Percentiles rank a stretch among this genome's conserved stretches.
phyloP scores from a whole-genome alignment of 2,888 invertebrate genomes.

The Prosapia bicincta region DNA sequence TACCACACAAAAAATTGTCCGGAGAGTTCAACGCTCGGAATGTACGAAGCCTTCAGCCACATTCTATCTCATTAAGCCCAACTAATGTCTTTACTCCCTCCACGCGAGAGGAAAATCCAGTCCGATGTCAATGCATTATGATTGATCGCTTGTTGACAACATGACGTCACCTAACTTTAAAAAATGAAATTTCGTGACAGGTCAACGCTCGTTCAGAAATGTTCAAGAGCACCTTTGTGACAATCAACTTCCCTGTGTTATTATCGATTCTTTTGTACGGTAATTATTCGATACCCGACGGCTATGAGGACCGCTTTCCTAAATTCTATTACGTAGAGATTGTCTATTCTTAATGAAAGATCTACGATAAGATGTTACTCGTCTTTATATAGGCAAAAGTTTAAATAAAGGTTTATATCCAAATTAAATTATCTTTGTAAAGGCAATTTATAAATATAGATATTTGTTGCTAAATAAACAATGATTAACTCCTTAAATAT shows the following conservation, averaged over 20 bases:
- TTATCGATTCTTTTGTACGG: neutral
- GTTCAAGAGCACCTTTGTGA: neutral
- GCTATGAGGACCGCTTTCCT: neutral
- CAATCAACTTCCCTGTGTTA: neutral
- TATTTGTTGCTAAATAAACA: too few species aligned
- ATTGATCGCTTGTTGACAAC: neutral
- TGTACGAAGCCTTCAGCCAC: neutral
- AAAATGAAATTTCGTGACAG: neutral
- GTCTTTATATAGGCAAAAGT: too few species aligned
- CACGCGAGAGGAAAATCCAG: neutral
- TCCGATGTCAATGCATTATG: neutral
- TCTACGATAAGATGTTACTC: too few species aligned
- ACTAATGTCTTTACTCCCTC: neutral
- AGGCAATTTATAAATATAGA: too few species aligned
- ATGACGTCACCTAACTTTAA: neutral
- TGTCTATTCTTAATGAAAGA: too few species aligned
- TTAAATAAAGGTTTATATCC: too few species aligned
- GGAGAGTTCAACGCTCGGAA: neutral
- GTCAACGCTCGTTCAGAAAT: neutral
- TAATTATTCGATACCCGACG: neutral
- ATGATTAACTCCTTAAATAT: too few species aligned
- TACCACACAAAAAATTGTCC: too few species aligned
- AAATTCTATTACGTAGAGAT: neutral
- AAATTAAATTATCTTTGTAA: too few species aligned
- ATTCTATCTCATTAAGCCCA: neutral